These are phyloP conservation scores for Larimichthys polyactis DNA, from an alignment of 2,113 vertebrate genomes.

Conservation along the genomic window DNA sequence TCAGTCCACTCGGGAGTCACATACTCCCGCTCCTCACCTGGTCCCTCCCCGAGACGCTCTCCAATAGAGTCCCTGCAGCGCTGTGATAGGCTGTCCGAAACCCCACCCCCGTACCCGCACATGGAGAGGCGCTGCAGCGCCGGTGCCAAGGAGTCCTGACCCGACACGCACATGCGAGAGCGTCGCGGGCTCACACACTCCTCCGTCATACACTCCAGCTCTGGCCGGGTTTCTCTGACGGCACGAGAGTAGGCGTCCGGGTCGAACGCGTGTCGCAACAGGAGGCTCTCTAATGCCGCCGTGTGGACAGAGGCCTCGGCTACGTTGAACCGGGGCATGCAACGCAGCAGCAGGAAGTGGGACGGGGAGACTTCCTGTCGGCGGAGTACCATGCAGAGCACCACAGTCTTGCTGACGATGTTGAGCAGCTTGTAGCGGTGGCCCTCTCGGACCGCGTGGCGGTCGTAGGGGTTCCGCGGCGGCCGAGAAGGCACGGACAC, in stretches of 20 bases:
- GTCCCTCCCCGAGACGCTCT: constrained; percentile 78
- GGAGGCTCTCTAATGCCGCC: constrained; percentile 90
- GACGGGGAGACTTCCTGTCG: constrained; percentile 90
- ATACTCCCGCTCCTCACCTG: constrained; percentile 91
- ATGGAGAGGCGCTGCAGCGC: constrained; percentile 85
- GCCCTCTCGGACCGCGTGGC: constrained; percentile 94
- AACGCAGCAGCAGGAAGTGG: constrained; percentile 93
- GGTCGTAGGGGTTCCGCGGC: constrained; percentile 93
- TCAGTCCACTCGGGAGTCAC: constrained; percentile 92
- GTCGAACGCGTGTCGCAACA: constrained; percentile 91
- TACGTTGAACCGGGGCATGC: constrained; percentile 94
- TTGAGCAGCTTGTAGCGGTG: constrained; percentile 98
- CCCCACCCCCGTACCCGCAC: constrained; percentile 83
- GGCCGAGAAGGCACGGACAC: constrained; percentile 94
- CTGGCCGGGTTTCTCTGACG: constrained; percentile 91
- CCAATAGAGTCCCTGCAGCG: constrained; percentile 84
- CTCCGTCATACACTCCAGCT: constrained; percentile 87
- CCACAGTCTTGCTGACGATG: constrained; percentile 98
- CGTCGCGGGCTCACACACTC: constrained; percentile 91
- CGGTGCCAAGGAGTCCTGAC: constrained; percentile 83
- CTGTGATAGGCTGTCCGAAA: constrained; percentile 74
- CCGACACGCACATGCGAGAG: constrained; percentile 88
- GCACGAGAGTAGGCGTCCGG: constrained; percentile 95
- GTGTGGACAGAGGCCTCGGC: constrained; percentile 92
- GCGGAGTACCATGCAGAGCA: constrained; percentile 94